These are phyloP conservation scores for Meriones unguiculatus DNA, from an alignment of 2,113 vertebrate species.

Conservation along the genomic window DNA sequence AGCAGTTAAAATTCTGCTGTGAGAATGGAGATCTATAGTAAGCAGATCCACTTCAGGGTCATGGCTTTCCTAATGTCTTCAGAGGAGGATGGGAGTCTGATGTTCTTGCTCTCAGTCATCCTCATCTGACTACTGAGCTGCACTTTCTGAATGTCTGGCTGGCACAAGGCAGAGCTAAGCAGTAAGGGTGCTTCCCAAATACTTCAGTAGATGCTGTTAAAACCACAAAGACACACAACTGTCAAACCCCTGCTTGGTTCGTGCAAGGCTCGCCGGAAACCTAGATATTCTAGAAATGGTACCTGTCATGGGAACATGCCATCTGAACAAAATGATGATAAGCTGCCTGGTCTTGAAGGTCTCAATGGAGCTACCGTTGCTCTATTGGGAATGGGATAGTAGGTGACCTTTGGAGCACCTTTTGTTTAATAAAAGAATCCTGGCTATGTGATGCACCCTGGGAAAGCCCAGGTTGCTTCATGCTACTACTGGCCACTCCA, in stretches of 20 bases:
- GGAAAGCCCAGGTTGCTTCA: slow-evolving; percentile 65
- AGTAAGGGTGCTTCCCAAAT: accelerated
- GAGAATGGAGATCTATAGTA: neutral
- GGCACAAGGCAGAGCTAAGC: too few relatives aligned
- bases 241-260: neutral
- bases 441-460: neutral
- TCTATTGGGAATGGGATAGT: neutral
- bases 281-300: accelerated
- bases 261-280: accelerated
- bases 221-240: accelerated
- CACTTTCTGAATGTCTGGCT: neutral
- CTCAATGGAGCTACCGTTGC: neutral
- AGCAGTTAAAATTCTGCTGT: too few relatives aligned
- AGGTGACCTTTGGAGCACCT: slow-evolving; percentile 63
- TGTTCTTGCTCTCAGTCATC: neutral
- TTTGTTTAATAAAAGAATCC: slow-evolving; percentile 78
- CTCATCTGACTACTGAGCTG: neutral
- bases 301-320: accelerated
- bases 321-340: accelerated
- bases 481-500: slow-evolving; percentile 86
- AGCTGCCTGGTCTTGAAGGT: neutral
- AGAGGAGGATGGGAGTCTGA: neutral
- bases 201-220: accelerated
- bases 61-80: neutral
- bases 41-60: neutral